Percentiles rank a stretch among this genome's conserved stretches.
phyloP scores from a whole-genome alignment of 2,797 vertebrate genomes.

The Columba guinea region DNA sequence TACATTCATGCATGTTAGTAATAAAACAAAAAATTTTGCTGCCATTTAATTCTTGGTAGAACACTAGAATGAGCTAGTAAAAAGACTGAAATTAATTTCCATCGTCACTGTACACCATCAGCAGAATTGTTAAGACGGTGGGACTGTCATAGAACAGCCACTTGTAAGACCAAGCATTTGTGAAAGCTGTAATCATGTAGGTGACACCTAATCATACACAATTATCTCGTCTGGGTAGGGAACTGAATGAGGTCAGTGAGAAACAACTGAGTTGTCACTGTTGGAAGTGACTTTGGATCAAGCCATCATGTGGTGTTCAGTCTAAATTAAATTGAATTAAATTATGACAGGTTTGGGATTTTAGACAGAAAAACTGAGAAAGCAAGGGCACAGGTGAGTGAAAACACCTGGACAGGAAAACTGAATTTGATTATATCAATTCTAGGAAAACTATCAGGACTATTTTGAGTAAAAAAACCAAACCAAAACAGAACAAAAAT shows the following conservation, averaged over 20 bases:
- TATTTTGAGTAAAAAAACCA: accelerated
- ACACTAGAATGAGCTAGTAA: background rate
- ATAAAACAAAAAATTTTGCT: background rate
- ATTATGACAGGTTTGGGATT: background rate
- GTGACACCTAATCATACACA: background rate
- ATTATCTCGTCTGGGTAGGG: background rate
- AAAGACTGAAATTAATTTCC: background rate
- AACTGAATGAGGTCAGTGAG: conserved; percentile 4
- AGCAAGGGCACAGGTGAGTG: background rate
- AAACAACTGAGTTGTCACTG: background rate
- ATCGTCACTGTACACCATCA: background rate
- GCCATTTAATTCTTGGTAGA: background rate
- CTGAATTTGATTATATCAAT: background rate
- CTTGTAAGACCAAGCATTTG: background rate
- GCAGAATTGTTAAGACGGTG: background rate
- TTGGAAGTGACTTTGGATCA: background rate
- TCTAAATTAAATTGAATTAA: conserved; percentile 4
- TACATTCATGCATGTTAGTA: background rate
- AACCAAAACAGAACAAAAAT: background rate
- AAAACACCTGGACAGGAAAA: conserved; percentile 18
- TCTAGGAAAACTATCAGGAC: background rate
- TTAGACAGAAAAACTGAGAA: conserved; percentile 4
- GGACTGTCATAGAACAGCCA: background rate
- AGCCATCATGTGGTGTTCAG: background rate
- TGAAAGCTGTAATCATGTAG: background rate